phyloP scores from a whole-genome alignment of 2,888 invertebrate genomes.

The Cactoblastis cactorum region DNA sequence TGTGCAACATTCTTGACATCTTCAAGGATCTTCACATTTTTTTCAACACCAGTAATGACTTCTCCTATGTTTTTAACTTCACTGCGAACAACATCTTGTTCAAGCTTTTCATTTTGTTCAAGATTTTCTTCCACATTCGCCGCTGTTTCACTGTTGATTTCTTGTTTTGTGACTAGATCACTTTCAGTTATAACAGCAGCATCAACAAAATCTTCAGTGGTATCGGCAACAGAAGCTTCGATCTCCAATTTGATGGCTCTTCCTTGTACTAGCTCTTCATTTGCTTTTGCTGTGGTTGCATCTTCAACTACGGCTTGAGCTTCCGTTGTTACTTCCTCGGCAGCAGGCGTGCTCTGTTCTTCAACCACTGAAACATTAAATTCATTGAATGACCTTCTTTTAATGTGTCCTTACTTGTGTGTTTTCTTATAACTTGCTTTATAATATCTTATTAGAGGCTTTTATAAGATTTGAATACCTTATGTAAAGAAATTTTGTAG shows the following conservation, averaged over 20 bases:
- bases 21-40: conserved; percentile 26
- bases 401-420: neutral
- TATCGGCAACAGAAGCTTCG: conserved; percentile 18
- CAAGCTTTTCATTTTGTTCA: neutral
- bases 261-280: conserved; percentile 17
- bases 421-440: too few relatives aligned
- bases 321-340: conserved; percentile 22
- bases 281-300: conserved; percentile 16
- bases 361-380: conserved; percentile 3
- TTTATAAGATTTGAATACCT: too few relatives aligned
- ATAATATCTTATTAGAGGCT: too few relatives aligned
- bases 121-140: neutral
- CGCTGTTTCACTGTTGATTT: conserved; percentile 10
- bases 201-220: conserved; percentile 17
- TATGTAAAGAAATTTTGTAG: too few relatives aligned
- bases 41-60: neutral
- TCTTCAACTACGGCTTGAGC: conserved; percentile 19
- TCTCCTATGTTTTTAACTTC: neutral
- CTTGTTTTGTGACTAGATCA: neutral
- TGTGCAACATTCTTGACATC: conserved; percentile 53
- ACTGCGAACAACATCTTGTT: neutral
- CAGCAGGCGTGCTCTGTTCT: neutral
- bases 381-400: neutral
- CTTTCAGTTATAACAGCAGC: conserved; percentile 18
- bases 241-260: conserved; percentile 22